Percentiles rank a stretch among this genome's conserved stretches.
phyloP scores from a whole-genome alignment of 2,113 vertebrate genomes.

The Xerus inauris region DNA sequence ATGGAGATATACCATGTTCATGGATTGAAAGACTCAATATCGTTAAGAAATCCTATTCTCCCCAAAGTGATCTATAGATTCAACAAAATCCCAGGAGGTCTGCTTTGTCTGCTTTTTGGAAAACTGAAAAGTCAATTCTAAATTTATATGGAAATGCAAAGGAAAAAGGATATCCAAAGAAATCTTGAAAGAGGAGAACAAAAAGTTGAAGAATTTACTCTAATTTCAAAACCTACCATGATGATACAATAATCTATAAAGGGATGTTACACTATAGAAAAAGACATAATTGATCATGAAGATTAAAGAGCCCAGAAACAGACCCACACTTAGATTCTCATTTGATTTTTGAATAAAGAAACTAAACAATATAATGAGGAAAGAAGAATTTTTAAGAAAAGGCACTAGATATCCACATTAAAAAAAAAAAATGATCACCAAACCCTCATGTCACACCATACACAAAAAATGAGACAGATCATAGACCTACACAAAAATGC shows the following conservation, averaged over 20 bases:
- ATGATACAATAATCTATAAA: not conserved
- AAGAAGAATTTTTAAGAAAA: constrained; percentile 32
- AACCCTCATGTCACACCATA: not conserved
- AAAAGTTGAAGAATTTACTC: not conserved
- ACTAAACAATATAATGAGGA: constrained; percentile 4
- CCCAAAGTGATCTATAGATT: not conserved
- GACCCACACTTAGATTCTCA: not conserved
- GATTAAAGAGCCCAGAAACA: not conserved
- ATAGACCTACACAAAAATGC: not conserved
- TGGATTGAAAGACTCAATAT: not conserved
- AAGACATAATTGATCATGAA: not conserved
- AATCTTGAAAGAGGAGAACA: constrained; percentile 35
- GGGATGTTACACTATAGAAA: not conserved
- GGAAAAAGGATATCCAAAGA: not conserved
- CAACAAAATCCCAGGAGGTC: not conserved
- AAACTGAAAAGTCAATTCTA: not conserved
- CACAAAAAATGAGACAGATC: not conserved
- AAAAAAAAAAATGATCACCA: not conserved
- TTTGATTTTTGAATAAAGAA: constrained; percentile 25
- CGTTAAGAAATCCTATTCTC: not conserved
- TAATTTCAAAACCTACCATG: constrained; percentile 45
- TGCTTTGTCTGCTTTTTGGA: not conserved
- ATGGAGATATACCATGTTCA: constrained; percentile 12
- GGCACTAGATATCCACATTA: not conserved
- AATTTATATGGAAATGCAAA: constrained; percentile 40